phyloP scores from a whole-genome alignment of 64 coral and sea anemone species.

The Exaiptasia diaphana region DNA sequence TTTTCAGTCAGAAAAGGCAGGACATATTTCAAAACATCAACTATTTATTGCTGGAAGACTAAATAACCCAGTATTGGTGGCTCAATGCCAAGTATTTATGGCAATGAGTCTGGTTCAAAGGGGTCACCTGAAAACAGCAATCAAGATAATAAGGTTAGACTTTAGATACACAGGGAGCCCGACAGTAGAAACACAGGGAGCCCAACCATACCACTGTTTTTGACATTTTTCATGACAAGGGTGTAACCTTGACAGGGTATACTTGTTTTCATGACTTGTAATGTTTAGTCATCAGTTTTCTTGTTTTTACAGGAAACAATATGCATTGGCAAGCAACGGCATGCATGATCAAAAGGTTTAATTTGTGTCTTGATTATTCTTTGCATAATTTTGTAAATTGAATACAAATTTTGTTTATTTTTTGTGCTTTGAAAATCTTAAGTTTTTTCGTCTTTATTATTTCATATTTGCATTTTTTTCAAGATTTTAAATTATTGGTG shows the following conservation, averaged over 20 bases:
- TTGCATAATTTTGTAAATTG: too few relatives aligned
- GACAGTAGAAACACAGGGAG: not conserved
- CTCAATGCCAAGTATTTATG: slow-evolving; percentile 81
- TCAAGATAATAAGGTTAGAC: slow-evolving; percentile 71
- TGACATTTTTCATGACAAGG: not conserved
- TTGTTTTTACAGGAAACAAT: slow-evolving; percentile 18
- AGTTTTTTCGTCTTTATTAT: not conserved
- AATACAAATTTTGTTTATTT: too few relatives aligned
- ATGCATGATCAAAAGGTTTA: not conserved
- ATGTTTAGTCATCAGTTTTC: not conserved
- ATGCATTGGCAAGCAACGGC: not conserved
- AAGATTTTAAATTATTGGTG: not conserved
- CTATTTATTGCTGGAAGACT: slow-evolving; percentile 57
- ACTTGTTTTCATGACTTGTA: not conserved
- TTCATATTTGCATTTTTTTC: not conserved
- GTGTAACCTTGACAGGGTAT: not conserved
- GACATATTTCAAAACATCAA: slow-evolving; percentile 76
- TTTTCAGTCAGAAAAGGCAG: slow-evolving; percentile 79
- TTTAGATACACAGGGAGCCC: not conserved
- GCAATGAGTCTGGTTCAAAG: slow-evolving; percentile 88
- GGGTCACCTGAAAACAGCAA: slow-evolving; percentile 53
- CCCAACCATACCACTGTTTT: not conserved
- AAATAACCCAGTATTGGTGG: slow-evolving; percentile 64
- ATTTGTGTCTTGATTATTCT: too few relatives aligned
- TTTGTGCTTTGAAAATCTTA: too few relatives aligned